Evolutionary conservation across 1,140 invertebrate species (phyloP), one percentile per base, ranked within the genome.

Genomic region (Drosophila busckii): DNA sequence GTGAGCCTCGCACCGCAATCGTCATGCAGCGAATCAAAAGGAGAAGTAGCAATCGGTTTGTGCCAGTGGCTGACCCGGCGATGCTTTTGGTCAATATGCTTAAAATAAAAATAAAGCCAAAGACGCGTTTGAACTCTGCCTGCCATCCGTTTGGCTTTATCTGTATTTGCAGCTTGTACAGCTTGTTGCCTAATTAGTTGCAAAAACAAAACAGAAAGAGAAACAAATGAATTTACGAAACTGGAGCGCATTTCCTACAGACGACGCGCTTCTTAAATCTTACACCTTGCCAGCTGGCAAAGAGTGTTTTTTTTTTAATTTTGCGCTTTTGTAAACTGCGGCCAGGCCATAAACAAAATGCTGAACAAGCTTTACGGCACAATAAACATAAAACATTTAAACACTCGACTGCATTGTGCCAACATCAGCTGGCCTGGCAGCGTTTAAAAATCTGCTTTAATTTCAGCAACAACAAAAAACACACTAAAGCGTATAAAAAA

Each of bases 161-260:
- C 56, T 53, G 29, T 37, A 16, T 10, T 12, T 34, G 19, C 15
- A 32, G 37, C n/a, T n/a, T n/a, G 32, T 37, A 49, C 37, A 69
- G 29, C 80, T 58, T 76, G 82, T 75, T 61, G 70, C 69, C 80
- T 84, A 84, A 84, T 84, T 84, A 84, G 80, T 61, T 80, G 69
- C n/a, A 67, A 75, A 75, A 59, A 70, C 53, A 45, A 45, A 58
- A 42, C 53, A 66, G n/a, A n/a, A n/a, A n/a, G n/a, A n/a, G n/a
- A n/a, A n/a, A n/a, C n/a, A n/a, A n/a, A n/a, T n/a, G n/a, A n/a
- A n/a, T n/a, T 61, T 48, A 55, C 12, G 42, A 44, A 58, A 46
- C 22, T 48, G 52, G 20, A 37, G 31, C 34, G 19, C 19, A 12
- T 23, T 17, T 35, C 22, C 31, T 16, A 25, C 44, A 50, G 59